Conservation (phyloP, 2,888 invertebrate genomes). For the Eulithis testata region DNA sequence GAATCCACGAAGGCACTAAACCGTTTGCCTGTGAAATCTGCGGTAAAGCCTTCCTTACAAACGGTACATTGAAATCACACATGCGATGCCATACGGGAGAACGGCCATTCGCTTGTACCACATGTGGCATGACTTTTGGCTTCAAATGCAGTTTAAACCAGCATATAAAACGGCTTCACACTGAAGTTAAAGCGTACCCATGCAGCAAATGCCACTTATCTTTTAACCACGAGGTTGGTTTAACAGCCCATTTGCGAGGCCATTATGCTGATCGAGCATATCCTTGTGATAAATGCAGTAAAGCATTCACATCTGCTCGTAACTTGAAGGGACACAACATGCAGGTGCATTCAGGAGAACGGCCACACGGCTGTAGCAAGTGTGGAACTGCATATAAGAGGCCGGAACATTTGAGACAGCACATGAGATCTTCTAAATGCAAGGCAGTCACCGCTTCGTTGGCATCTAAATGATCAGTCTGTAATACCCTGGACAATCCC, state of each 20-base stretch:
- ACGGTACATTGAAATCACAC: constrained; percentile 15
- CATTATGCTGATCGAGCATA: constrained; percentile 11
- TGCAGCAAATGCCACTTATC: constrained; percentile 16
- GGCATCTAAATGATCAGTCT: background rate
- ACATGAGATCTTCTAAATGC: constrained; percentile 18
- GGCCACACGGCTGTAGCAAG: constrained; percentile 12
- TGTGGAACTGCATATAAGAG: constrained; percentile 16
- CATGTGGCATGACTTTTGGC: constrained; percentile 14
- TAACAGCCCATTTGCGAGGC: constrained; percentile 8
- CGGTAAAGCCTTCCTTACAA: constrained; percentile 12
- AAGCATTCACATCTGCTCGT: constrained; percentile 11
- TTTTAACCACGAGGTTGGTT: constrained; percentile 11
- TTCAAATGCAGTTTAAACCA: constrained; percentile 22
- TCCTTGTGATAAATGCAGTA: constrained; percentile 15
- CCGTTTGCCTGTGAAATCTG: constrained; percentile 20
- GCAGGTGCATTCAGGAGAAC: constrained; percentile 10
- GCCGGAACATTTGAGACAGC: constrained; percentile 17
- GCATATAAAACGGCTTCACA: constrained; percentile 18
- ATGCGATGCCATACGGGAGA: constrained; percentile 14
- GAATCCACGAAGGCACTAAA: constrained; percentile 14
- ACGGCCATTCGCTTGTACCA: constrained; percentile 7
- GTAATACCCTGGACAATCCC: too few relatives aligned
- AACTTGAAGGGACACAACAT: constrained; percentile 22
- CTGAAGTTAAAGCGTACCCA: constrained; percentile 18
- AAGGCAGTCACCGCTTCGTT: constrained; percentile 4